These are phyloP conservation scores for Steinernema khuongi DNA, from an alignment of 1,140 invertebrate species.

Conservation along the genomic window DNA sequence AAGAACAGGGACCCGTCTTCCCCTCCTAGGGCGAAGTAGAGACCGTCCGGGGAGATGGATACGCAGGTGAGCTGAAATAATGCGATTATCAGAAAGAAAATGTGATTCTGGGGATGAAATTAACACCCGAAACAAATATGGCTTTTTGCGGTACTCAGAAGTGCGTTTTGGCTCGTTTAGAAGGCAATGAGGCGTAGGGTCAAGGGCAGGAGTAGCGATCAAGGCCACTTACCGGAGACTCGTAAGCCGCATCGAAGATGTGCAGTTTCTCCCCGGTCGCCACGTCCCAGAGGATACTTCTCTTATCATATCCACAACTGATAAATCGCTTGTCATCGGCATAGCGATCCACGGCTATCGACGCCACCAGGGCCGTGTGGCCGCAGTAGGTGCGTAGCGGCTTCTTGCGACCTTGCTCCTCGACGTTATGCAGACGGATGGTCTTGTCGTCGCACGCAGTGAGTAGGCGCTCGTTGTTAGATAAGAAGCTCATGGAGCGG, in stretches of 20 bases:
- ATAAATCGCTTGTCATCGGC: neutral
- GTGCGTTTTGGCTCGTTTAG: no score
- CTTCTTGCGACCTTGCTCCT: neutral
- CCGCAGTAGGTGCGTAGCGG: neutral
- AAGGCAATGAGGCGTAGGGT: no score
- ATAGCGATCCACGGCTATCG: neutral
- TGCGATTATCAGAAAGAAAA: no score
- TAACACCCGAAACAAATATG: no score
- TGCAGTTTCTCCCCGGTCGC: neutral
- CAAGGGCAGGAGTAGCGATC: no score
- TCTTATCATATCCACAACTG: neutral
- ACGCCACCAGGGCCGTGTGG: neutral
- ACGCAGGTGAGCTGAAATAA: neutral
- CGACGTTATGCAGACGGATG: neutral
- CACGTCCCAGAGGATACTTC: neutral
- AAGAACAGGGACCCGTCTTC: neutral
- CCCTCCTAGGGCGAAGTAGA: neutral
- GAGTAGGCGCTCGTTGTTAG: neutral
- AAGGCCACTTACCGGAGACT: conserved; percentile 2
- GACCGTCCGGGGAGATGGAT: neutral
- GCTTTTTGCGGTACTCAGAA: no score
- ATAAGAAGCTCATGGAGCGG: neutral
- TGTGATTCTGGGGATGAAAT: no score
- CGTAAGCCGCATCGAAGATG: neutral
- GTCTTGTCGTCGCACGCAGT: neutral